Base-by-base conservation (phyloP, 2,113 vertebrate species). In the Perccottus glenii region DNA sequence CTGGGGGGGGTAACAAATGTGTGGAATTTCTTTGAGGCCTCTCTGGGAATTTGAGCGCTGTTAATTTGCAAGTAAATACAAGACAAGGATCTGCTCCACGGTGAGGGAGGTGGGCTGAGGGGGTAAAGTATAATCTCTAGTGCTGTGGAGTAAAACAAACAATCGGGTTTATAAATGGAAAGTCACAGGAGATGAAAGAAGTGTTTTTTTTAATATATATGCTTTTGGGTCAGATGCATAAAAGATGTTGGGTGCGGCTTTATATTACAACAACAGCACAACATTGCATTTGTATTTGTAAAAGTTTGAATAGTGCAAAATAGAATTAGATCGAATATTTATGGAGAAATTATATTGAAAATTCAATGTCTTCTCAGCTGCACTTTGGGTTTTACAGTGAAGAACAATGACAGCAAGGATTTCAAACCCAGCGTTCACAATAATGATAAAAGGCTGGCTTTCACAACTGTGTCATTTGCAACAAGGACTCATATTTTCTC, bases 11-110 rank as follows among this genome's bases (percentile, higher is more conserved):
- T 62, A 83, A 83, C 85, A 79, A 87, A 85, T 79, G 89, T 83
- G 81, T 80, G 86, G 87, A 89, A 89, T 90, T 78, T 88, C 84
- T 82, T 77, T 77, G 89, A 86, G 86, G 83, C 86, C 85, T 82
- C 80, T 81, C 51, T 77, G 84, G 83, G 83, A 85, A 85, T 83
- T 57, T 46, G 67, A 74, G 74, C 62, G 81, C 74, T 64, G 86
- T 86, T 90, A 81, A 89, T 90, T 90, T 89, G 83, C 85, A 86
- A 89, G 89, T 83, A 89, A 90, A 89, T 88, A 76, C 81, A 45
- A 81, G 79, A 69, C 48, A 61, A 12, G 82, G 75, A 74, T 70
- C 53, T 53, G 68, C 65, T 76, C 67, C 49, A 9, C 52, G 51
- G 33, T 53, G 58, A 44, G 16, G 15, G 78, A 60, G 53, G 46